These are phyloP conservation scores for Scomber scombrus DNA, from an alignment of 2,113 vertebrate genomes.

Conservation along the genomic window DNA sequence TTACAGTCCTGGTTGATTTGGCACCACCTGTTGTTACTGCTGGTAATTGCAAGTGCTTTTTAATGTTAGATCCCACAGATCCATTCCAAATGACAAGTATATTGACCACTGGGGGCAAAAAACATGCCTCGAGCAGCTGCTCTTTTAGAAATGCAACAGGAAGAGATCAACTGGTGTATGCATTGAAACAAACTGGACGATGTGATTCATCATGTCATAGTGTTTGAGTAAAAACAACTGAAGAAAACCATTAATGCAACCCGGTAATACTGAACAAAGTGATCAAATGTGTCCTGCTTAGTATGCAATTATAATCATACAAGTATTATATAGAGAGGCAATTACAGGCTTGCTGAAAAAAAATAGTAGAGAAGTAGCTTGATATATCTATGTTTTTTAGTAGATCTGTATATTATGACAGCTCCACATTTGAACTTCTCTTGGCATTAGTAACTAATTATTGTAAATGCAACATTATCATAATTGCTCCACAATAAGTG, in stretches of 20 bases:
- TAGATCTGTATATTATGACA: background rate
- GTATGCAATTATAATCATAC: too few species aligned
- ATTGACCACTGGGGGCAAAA: conserved; percentile 35
- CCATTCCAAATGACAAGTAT: conserved; percentile 23
- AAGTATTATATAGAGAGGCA: too few species aligned
- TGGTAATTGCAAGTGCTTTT: conserved; percentile 15
- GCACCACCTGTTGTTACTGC: conserved; percentile 18
- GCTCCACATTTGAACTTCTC: conserved; percentile 6
- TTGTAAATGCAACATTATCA: conserved; percentile 14
- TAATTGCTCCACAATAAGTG: background rate
- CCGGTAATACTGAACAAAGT: background rate
- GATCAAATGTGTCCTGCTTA: background rate
- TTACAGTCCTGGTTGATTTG: conserved; percentile 10
- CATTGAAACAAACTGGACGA: conserved; percentile 2
- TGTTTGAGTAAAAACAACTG: conserved; percentile 28
- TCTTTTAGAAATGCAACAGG: conserved; percentile 24
- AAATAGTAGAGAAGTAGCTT: too few species aligned
- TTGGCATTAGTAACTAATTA: background rate
- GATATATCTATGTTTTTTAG: background rate
- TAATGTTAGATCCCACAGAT: conserved; percentile 21
- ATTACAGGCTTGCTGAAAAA: too few species aligned
- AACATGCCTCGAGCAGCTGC: conserved; percentile 44
- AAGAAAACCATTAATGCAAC: conserved; percentile 5
- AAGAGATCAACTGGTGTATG: conserved; percentile 15
- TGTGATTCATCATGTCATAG: conserved; percentile 4